Percentiles rank a stretch among this genome's conserved stretches.
phyloP scores from a whole-genome alignment of 2,113 vertebrate species.

The Mola mola region DNA sequence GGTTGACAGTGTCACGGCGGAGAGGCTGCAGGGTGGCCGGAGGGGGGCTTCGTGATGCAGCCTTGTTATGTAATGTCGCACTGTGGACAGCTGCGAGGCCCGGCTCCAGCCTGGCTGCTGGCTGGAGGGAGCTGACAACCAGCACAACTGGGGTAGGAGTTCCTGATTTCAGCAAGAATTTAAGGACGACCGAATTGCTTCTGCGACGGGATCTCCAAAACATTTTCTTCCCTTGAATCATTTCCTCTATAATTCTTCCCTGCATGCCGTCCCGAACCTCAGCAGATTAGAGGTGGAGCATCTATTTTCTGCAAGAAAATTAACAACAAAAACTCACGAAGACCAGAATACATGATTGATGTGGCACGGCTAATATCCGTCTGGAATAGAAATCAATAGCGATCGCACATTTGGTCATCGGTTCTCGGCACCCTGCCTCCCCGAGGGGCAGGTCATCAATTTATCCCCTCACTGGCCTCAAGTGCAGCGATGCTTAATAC shows the following conservation, averaged over 20 bases:
- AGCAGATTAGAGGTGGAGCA: conserved; percentile 1
- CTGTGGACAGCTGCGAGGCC: conserved; percentile 68
- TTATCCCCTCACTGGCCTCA: neutral
- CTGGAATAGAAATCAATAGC: conserved; percentile 25
- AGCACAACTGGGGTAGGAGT: conserved; percentile 9
- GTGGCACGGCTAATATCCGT: neutral
- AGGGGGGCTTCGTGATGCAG: conserved; percentile 49
- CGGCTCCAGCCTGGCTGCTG: conserved; percentile 56
- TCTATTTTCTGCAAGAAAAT: conserved; percentile 26
- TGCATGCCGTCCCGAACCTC: neutral
- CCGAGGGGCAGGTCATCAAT: conserved; percentile 23
- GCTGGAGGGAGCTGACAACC: conserved; percentile 37
- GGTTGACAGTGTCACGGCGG: conserved; percentile 49
- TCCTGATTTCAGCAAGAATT: neutral
- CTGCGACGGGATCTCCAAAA: too few relatives aligned
- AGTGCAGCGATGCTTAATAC: conserved; percentile 2
- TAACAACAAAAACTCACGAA: neutral
- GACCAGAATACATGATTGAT: neutral
- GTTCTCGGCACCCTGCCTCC: neutral
- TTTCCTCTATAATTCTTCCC: neutral
- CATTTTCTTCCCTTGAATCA: too few relatives aligned
- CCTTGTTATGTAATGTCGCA: conserved; percentile 67
- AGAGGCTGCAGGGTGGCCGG: conserved; percentile 54
- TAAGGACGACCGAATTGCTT: too few relatives aligned
- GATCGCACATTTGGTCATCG: conserved; percentile 13